Evolutionary conservation across 2,113 vertebrate genomes (phyloP), one percentile per base, ranked within the genome.

Genomic region (Balaeniceps rex): DNA sequence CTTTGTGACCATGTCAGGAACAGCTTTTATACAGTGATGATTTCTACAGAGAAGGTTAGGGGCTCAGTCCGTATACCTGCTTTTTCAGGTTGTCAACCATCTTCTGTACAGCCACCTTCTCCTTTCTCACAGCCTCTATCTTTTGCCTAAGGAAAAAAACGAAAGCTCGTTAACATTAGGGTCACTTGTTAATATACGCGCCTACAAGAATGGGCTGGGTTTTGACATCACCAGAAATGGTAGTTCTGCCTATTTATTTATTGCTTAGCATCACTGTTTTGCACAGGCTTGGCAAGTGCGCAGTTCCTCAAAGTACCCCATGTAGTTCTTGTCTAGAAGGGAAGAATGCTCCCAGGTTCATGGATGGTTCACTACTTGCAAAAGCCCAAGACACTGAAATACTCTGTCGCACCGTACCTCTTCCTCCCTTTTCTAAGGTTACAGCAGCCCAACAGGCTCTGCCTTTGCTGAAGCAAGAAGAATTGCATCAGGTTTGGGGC

Each of bases 71-170:
- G 8, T 23, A 42, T 96, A 99, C 99, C 99, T 99, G 99, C 91
- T 98, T 99, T 76, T 98, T 98, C 87, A 99, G 97, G 88, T 92
- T 98, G 86, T 99, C 98, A 14, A 98, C 98, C 87, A 98, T 98
- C 91, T 98, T 99, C 74, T 99, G 98, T 69, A 98, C 96, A 15
- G 97, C 74, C 68, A 97, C 94, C 38, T 99, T 99, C 94, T 99
- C 99, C 69, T 98, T 98, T 54, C 97, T 98, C 57, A 99, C 95
- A 19, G 98, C 96, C 92, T 99, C 99, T 97, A 99, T 95, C 86
- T 99, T 98, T 88, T 98, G 97, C 94, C 99, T 99, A 22, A 65
- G 96, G 79, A 14, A 42, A 66, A 83, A 68, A 76, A 63, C 5
- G 2, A 77, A 52, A 94, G 81, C 68, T 83, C 36, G 12, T 95